Conservation (phyloP, 2,888 invertebrate species). For the Drosophila setosimentum region DNA sequence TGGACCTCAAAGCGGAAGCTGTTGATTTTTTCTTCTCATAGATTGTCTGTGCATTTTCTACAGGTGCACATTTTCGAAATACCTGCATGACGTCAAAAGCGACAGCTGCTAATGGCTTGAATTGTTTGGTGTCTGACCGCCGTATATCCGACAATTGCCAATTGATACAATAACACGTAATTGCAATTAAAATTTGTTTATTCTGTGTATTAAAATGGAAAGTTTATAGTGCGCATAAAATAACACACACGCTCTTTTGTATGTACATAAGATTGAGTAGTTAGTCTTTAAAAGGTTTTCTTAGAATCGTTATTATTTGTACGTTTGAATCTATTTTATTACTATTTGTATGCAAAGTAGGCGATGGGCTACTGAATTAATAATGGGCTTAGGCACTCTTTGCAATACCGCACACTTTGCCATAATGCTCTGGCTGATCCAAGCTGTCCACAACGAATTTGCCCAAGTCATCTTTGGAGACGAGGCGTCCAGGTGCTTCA, state of each 20-base stretch:
- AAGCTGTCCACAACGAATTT: slow-evolving; percentile 91
- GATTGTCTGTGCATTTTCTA: slow-evolving; percentile 37
- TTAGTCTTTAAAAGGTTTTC: slow-evolving; percentile 36
- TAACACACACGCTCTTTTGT: slow-evolving; percentile 6
- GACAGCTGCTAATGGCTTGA: slow-evolving; percentile 73
- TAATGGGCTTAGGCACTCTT: slow-evolving; percentile 70
- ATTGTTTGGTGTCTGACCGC: slow-evolving; percentile 58
- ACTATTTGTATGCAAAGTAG: slow-evolving; percentile 46
- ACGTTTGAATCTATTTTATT: slow-evolving; percentile 32
- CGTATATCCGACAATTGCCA: slow-evolving; percentile 39
- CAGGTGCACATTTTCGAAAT: slow-evolving; percentile 67
- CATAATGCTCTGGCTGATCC: slow-evolving; percentile 89
- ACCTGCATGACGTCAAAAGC: slow-evolving; percentile 44
- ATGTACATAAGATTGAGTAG: slow-evolving; percentile 14
- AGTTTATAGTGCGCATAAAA: slow-evolving; percentile 47
- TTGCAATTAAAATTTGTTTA: slow-evolving; percentile 54
- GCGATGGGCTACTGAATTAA: neutral
- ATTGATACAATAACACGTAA: slow-evolving; percentile 59
- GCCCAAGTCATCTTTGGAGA: slow-evolving; percentile 92
- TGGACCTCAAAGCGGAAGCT: slow-evolving; percentile 56
- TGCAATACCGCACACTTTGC: slow-evolving; percentile 88
- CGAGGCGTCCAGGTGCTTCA: slow-evolving; percentile 88
- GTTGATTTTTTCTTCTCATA: slow-evolving; percentile 31
- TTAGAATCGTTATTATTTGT: slow-evolving; percentile 42
- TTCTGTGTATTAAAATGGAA: slow-evolving; percentile 59